phyloP scores from a whole-genome alignment of 2,888 invertebrate species.

The Dichetophora obliterata region DNA sequence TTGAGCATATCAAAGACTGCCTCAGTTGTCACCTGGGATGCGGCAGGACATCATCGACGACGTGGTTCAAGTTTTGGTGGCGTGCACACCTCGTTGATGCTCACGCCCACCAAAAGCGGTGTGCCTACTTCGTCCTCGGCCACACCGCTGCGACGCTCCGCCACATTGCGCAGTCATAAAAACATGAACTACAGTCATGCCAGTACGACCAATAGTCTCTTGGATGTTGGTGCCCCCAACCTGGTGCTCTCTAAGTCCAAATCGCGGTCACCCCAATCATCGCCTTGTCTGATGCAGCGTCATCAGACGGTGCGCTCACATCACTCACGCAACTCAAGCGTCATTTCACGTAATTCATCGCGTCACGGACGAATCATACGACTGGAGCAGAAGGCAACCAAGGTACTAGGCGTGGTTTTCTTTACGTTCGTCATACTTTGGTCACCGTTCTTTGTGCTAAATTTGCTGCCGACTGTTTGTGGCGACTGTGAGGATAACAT shows the following conservation, averaged over 20 bases:
- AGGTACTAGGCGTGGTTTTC: constrained; percentile 94
- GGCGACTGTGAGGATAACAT: constrained; percentile 82
- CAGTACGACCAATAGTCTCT: constrained; percentile 16
- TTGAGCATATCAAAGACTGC: constrained; percentile 71
- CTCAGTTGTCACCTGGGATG: constrained; percentile 80
- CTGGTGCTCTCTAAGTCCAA: constrained; percentile 56
- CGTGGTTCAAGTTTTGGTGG: constrained; percentile 81
- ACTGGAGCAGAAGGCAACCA: constrained; percentile 95
- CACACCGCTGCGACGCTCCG: constrained; percentile 73
- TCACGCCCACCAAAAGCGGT: constrained; percentile 70
- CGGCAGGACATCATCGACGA: constrained; percentile 74
- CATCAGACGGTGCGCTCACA: constrained; percentile 77
- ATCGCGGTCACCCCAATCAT: constrained; percentile 72
- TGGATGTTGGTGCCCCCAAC: constrained; percentile 28
- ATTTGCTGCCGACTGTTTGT: constrained; percentile 87
- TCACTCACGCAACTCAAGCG: constrained; percentile 84
- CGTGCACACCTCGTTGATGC: constrained; percentile 75
- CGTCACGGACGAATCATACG: constrained; percentile 87
- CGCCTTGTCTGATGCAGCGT: constrained; percentile 72
- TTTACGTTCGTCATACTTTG: constrained; percentile 94
- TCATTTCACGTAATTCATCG: constrained; percentile 84
- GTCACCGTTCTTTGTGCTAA: constrained; percentile 95
- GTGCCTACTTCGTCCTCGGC: constrained; percentile 53
- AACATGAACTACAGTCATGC: constrained; percentile 60
- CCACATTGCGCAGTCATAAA: constrained; percentile 74